Conservation (phyloP, 2,113 vertebrate genomes). For the Anseranas semipalmata region DNA sequence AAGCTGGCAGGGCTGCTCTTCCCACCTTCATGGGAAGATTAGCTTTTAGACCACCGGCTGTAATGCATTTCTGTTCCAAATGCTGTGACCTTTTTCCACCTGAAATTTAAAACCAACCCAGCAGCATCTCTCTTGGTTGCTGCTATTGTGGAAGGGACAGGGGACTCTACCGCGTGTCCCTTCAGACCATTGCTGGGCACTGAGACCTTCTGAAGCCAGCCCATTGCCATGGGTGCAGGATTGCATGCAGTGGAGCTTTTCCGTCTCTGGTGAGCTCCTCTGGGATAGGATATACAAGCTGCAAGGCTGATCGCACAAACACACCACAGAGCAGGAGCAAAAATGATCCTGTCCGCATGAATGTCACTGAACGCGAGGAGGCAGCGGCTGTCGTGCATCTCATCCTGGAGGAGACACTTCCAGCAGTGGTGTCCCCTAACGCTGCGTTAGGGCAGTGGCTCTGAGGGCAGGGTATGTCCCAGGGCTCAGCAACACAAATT, state of each 20-base stretch:
- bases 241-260: fast-evolving
- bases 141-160: not conserved
- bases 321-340: fast-evolving
- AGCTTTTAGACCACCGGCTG: not conserved
- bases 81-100: not conserved
- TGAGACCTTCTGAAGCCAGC: not conserved
- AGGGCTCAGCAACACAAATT: not conserved
- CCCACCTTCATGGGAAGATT: not conserved
- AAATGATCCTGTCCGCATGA: fast-evolving
- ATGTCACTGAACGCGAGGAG: fast-evolving
- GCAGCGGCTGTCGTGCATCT: fast-evolving
- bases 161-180: not conserved
- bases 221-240: not conserved
- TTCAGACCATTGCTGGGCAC: not conserved
- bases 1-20: not conserved
- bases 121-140: not conserved
- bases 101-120: not conserved
- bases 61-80: not conserved
- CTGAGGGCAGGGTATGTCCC: not conserved
- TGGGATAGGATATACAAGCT: fast-evolving
- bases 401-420: not conserved
- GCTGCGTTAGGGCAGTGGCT: fast-evolving
- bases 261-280: not conserved
- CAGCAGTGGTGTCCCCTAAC: fast-evolving
- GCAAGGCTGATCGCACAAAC: not conserved